Evolutionary conservation across 2,113 vertebrate genomes (phyloP), one percentile per base, ranked within the genome.

Genomic region (Catharus fuscescens): DNA sequence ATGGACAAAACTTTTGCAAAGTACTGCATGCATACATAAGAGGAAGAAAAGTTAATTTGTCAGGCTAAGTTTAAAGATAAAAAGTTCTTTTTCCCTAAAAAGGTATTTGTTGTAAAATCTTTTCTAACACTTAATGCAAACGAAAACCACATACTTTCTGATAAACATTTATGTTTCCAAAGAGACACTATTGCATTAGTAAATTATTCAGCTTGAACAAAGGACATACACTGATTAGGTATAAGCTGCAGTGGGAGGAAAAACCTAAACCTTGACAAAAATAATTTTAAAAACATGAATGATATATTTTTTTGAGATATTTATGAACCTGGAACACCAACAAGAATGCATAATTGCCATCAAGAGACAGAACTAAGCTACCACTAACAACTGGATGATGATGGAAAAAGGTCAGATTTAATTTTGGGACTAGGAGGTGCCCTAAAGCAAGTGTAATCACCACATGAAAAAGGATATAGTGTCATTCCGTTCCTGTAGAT

Each of bases 21-120:
- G 47, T 70, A 71, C 8, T 0, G 0, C 0, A 0, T 34, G 16
- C 0, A 0, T 47, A 54, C 59, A 24, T 5, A 45, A 29, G 8
- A 50, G n/a, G 8, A 89, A 69, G 48, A 54, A 8, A 61, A 87
- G 84, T 65, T 74, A 78, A 72, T 86, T 78, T 72, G n/a, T 76
- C n/a, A 65, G 31, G 36, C 31, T n/a, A 86, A 54, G 6, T 60
- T 36, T 42, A 38, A 85, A 91, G 71, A 89, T 12, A 72, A 65
- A 95, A 93, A 52, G 5, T 1, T 88, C 38, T 89, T 57, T 15
- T 86, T 62, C 32, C 17, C 24, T 44, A 32, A 64, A 69, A 90
- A 70, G 48, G 32, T 76, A n/a, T 24, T 52, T 71, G 10, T 25
- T 64, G 40, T 14, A 74, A 92, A 91, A 65, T 24, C 10, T 77